A percentile compares a stretch with the other conserved stretches of the same genome.
Evolutionary conservation across 2,797 vertebrate species (phyloP).

Genomic region (Artibeus jamaicensis): DNA sequence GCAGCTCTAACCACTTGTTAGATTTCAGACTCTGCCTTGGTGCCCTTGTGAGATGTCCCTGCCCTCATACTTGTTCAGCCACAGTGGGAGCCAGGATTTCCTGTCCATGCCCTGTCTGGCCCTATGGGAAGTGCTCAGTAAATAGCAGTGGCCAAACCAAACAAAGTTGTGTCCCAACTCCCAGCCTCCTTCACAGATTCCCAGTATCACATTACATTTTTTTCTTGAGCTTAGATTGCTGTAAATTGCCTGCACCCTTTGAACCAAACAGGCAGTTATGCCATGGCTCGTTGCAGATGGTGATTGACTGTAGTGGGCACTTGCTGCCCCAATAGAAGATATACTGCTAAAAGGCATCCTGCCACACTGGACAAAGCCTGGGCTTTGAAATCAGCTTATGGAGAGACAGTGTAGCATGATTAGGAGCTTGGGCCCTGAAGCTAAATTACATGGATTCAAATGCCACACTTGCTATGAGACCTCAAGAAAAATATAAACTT

Average conservation of each 20-base stretch:
- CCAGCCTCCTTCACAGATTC: background rate
- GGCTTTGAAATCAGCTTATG: background rate
- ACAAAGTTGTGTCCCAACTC: background rate
- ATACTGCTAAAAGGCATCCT: background rate
- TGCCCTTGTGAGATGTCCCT: slow-evolving; percentile 5
- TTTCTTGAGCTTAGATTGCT: background rate
- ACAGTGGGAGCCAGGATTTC: slow-evolving; percentile 38
- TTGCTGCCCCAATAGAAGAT: background rate
- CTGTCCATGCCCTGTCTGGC: slow-evolving; percentile 32
- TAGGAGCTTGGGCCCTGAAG: background rate
- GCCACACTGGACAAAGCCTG: background rate
- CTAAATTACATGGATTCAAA: background rate
- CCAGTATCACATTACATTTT: background rate
- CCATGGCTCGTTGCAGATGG: background rate
- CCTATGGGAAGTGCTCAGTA: slow-evolving; percentile 43
- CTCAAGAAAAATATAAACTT: background rate
- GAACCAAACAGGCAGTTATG: background rate
- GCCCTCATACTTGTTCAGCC: slow-evolving; percentile 5
- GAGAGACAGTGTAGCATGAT: background rate
- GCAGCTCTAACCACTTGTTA: background rate
- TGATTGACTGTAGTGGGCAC: background rate
- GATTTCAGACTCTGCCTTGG: background rate
- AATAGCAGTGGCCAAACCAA: slow-evolving; percentile 49
- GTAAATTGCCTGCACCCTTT: background rate
- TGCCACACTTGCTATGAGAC: background rate